Base-by-base conservation (phyloP, 2,113 vertebrate species). In the Cyanistes caeruleus region DNA sequence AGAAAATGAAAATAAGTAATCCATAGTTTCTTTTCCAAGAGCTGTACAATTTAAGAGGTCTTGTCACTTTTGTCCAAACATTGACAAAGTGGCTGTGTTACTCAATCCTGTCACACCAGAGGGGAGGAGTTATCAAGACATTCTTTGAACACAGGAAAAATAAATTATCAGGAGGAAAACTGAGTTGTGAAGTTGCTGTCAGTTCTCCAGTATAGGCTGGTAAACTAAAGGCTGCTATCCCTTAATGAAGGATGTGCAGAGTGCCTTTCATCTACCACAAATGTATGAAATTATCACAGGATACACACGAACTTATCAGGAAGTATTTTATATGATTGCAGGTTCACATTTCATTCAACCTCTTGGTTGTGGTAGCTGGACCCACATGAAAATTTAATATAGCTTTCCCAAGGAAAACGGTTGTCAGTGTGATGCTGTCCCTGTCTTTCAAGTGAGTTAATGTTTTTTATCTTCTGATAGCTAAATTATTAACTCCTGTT, bases 21-120 rank as follows among this genome's bases (percentile, higher is more conserved):
- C 28, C 18, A 35, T 30, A 35, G 2, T 11, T 77, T 3, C 7
- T 55, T 81, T 86, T 22, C 10, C 52, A 75, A 70, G 39, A 87
- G 1, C 13, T 1, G 1, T 11, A 22, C 0, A 0, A 56, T 59
- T 75, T 52, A 43, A 21, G 27, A 75, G 4, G 8, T 70, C 5
- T 35, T 20, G 11, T 82, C 19, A 33, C 33, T 84, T 91, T 82
- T 64, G 28, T 49, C 39, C 41, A 60, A 25, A 21, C 11, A 39
- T 23, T 78, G 27, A 72, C 35, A 93, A 64, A 68, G 79, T 25
- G 35, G 5, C 19, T 30, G 4, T 11, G 5, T 72, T 59, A 51
- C 8, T 35, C 10, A 33, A 20, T 39, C 20, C 15, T 56, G 14
- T 65, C 7, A 10, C 72, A 62, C 7, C 21, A 59, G 33, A 30